Evolutionary conservation across 2,797 vertebrate genomes (phyloP), one percentile per base, ranked within the genome.

Genomic region (Toxotes lorentzi): DNA sequence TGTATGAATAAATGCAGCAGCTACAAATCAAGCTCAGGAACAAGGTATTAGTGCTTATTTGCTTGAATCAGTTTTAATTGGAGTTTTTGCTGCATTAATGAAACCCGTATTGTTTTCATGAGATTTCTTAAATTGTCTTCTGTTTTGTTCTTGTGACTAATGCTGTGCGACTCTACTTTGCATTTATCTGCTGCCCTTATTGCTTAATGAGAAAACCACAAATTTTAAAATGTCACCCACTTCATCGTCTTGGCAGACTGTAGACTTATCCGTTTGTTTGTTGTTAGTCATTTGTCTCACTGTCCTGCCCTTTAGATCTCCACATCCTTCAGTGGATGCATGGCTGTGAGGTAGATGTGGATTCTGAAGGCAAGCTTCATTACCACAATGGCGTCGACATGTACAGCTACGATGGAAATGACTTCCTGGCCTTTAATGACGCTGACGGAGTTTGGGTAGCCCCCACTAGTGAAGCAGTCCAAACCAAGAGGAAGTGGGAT

Each of bases 401-500:
- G 77, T 95, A 94, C 87, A 89, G 3, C 81, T 95, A 94, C 0
- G 92, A 95, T 0, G 94, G 93, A 0, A 0, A 10, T 0, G 77
- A 92, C 86, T 95, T 95, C 83, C 89, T 95, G 67, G 82, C 85
- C 59, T 95, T 95, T 0, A 86, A 95, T 19, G 67, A 87, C 7
- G 0, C 0, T 0, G 0, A 60, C 0, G 5, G 6, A 1, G 58
- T 73, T 9, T 95, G 94, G 95, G 76, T 93, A 0, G 90, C 94
- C 2, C 17, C 86, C 0, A 24, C 1, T 1, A 0, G 0, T 0
- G 70, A 21, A 0, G 93, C 90, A 0, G 0, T 0, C 0, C 14
- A n/a, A 5, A 95, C 94, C 70, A 95, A 93, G 83, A 75, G 2
- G 6, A 95, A 94, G 81, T 96, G 95, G 95, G 94, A 95, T 21